Conservation (phyloP, 2,888 invertebrate genomes). For the Aquatica leii region DNA sequence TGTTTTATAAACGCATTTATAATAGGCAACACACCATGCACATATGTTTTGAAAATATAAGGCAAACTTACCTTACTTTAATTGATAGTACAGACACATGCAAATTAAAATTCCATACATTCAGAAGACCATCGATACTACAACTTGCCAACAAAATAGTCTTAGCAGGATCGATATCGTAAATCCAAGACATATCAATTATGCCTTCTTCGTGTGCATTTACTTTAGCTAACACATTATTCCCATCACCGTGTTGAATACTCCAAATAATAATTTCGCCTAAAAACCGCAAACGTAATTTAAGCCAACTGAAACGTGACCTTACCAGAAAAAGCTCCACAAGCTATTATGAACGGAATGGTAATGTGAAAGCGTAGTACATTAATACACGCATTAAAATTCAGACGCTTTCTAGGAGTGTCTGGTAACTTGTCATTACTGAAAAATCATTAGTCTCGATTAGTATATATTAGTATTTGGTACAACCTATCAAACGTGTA, state of each 20-base stretch:
- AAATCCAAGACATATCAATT: slow-evolving; percentile 56
- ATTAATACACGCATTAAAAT: slow-evolving; percentile 60
- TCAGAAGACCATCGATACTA: slow-evolving; percentile 54
- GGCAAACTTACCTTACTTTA: slow-evolving; percentile 49
- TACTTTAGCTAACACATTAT: slow-evolving; percentile 46
- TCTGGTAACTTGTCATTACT: slow-evolving; percentile 52
- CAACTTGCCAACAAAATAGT: slow-evolving; percentile 51
- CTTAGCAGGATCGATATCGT: slow-evolving; percentile 51
- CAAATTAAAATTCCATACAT: slow-evolving; percentile 53
- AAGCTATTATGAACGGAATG: slow-evolving; percentile 62
- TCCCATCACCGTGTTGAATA: slow-evolving; percentile 52
- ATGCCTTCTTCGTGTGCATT: slow-evolving; percentile 54
- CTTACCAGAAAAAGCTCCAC: slow-evolving; percentile 59
- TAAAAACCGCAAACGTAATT: slow-evolving; percentile 15
- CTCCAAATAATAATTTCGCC: slow-evolving; percentile 55
- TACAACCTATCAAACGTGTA: slow-evolving; percentile 53
- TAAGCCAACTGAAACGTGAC: background rate
- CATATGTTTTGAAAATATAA: too few relatives aligned
- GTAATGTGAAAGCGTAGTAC: slow-evolving; percentile 62
- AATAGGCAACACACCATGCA: too few relatives aligned
- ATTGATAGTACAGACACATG: slow-evolving; percentile 36
- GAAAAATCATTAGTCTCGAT: background rate
- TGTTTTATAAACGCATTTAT: too few relatives aligned
- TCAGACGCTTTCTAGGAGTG: slow-evolving; percentile 51
- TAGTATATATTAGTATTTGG: slow-evolving; percentile 9